These are phyloP conservation scores for Aphyosemion australe DNA, from an alignment of 2,113 vertebrate genomes.

Conservation along the genomic window DNA sequence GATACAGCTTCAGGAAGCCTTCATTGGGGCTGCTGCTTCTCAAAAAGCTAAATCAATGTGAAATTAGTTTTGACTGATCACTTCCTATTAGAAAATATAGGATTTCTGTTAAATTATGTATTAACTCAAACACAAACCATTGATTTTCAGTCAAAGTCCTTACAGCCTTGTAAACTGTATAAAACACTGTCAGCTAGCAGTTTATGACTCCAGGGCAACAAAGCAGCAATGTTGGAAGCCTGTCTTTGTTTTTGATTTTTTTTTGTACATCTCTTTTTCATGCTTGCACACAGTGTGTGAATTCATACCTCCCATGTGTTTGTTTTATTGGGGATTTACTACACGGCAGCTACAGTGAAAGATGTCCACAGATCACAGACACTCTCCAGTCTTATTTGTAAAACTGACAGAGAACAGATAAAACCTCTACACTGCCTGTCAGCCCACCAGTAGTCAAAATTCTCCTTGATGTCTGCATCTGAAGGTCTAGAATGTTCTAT, in stretches of 20 bases:
- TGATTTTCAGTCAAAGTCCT: not conserved
- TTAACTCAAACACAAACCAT: not conserved
- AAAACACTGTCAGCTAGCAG: not conserved
- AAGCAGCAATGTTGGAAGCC: not conserved
- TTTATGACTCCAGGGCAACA: constrained; percentile 11
- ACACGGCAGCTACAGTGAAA: constrained; percentile 20
- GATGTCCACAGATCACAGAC: constrained; percentile 30
- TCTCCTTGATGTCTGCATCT: constrained; percentile 8
- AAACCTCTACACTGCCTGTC: constrained; percentile 2
- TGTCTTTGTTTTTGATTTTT: not conserved
- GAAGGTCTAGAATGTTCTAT: constrained; percentile 19
- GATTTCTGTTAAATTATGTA: constrained; percentile 1
- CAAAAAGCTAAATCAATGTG: too few relatives aligned
- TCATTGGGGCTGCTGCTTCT: too few relatives aligned
- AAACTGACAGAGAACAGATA: constrained; percentile 19
- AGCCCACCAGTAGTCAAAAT: constrained; percentile 12
- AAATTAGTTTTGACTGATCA: too few relatives aligned
- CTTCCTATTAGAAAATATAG: too few relatives aligned
- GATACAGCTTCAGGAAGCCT: too few relatives aligned
- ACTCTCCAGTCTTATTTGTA: constrained; percentile 18
- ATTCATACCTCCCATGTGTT: constrained; percentile 3
- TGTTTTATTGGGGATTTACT: constrained; percentile 5
- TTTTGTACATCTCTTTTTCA: not conserved
- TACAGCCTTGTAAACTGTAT: not conserved
- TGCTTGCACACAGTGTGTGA: not conserved